Percentiles rank a stretch among this genome's conserved stretches.
These are phyloP conservation scores for Amphiura filiformis DNA, from an alignment of 35 echinoderm and acorn worm species.

Conservation along the genomic window DNA sequence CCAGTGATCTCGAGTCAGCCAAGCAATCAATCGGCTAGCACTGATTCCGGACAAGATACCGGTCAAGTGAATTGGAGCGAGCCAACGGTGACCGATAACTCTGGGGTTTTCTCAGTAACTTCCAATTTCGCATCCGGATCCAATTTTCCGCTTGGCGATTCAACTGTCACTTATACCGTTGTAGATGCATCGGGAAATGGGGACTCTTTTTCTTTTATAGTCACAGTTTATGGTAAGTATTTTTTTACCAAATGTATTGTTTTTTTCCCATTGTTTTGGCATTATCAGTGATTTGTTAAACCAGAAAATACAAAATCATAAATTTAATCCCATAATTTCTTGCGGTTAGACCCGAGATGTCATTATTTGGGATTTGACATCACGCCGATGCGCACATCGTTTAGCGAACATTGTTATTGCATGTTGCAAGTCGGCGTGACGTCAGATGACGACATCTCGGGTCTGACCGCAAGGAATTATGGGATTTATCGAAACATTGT, in stretches of 20 bases:
- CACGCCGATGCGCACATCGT: no score
- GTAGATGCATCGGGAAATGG: background rate
- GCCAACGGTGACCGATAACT: slow-evolving; percentile 27
- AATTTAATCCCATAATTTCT: no score
- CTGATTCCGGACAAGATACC: slow-evolving; percentile 16
- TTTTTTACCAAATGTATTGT: background rate
- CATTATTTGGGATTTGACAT: no score
- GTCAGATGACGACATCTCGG: no score
- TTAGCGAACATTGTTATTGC: no score
- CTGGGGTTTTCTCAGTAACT: background rate
- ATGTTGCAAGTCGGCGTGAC: no score
- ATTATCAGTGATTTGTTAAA: no score
- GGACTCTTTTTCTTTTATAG: background rate
- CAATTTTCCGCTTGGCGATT: background rate
- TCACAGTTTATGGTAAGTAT: background rate
- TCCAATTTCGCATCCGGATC: background rate
- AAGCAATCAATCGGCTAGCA: background rate
- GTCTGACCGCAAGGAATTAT: no score
- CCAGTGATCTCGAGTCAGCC: background rate
- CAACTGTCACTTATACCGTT: background rate
- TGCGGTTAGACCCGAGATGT: no score
- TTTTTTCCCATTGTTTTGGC: no score
- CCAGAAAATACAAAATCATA: no score
- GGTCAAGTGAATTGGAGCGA: slow-evolving; percentile 15
- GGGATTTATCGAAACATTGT: no score